Percentiles rank a stretch among this genome's conserved stretches.
These are phyloP conservation scores for Saccopteryx bilineata DNA, from an alignment of 2,113 vertebrate genomes.

Conservation along the genomic window DNA sequence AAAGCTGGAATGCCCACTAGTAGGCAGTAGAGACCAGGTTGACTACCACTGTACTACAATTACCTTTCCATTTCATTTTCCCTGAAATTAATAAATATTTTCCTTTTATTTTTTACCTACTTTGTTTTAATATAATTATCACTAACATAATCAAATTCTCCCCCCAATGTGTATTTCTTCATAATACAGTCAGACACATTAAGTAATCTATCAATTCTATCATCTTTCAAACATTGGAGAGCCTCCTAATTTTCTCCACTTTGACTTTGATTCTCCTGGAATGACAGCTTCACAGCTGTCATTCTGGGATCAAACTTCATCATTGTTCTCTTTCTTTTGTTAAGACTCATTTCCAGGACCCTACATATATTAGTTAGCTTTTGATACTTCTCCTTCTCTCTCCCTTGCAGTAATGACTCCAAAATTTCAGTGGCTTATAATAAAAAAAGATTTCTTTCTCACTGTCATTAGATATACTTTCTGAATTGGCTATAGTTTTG, in stretches of 20 bases:
- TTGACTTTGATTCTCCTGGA: neutral
- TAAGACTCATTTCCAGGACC: neutral
- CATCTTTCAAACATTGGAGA: neutral
- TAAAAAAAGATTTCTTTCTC: neutral
- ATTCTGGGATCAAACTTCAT: neutral
- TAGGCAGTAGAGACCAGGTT: no score
- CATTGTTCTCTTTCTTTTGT: neutral
- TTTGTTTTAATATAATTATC: constrained; percentile 58
- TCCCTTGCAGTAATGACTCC: neutral
- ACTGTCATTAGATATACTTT: neutral
- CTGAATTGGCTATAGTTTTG: neutral
- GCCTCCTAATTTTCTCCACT: neutral
- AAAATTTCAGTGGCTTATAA: constrained; percentile 31
- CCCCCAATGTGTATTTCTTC: neutral
- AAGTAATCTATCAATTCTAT: neutral
- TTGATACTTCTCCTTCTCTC: neutral
- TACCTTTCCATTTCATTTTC: constrained; percentile 51
- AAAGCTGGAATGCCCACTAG: no score
- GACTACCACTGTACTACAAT: neutral
- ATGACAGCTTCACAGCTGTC: neutral
- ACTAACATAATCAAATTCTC: neutral
- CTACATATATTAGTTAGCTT: neutral
- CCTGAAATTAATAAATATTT: neutral
- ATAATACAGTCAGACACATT: neutral
- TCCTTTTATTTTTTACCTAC: constrained; percentile 45